A percentile compares a stretch with the other conserved stretches of the same genome.
Evolutionary conservation across 2,113 vertebrate species (phyloP).

Genomic region (Chunga burmeisteri): DNA sequence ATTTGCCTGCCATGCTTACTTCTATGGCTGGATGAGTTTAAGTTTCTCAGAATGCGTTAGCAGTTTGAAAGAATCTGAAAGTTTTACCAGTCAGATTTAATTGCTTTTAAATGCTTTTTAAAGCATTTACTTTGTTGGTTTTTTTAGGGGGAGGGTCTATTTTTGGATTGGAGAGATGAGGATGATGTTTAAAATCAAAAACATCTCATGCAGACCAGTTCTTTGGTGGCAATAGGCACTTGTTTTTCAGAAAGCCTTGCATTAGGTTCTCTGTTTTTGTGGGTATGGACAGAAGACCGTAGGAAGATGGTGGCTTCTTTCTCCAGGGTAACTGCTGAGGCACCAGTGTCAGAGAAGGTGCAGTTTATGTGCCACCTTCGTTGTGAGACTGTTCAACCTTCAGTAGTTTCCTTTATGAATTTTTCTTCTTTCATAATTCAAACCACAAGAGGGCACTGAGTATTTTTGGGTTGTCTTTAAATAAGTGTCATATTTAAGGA

Average conservation of each 20-base stretch:
- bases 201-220: not conserved
- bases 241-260: not conserved
- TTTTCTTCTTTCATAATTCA: not conserved
- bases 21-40: not conserved
- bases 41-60: not conserved
- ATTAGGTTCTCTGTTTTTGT: not conserved
- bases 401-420: not conserved
- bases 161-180: not conserved
- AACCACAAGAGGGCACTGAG: constrained; percentile 48
- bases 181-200: not conserved
- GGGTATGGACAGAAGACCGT: not conserved
- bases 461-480: not conserved
- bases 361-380: not conserved
- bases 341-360: not conserved
- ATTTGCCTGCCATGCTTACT: not conserved
- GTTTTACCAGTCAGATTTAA: not conserved
- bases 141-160: not conserved
- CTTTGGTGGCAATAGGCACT: not conserved
- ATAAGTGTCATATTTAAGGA: not conserved
- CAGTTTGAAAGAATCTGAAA: not conserved
- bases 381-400: not conserved
- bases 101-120: not conserved
- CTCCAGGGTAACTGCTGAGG: not conserved
- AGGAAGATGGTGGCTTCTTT: not conserved
- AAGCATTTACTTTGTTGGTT: not conserved